These are phyloP conservation scores for Hyposoter didymator DNA, from an alignment of 2,888 invertebrate genomes.

Conservation along the genomic window DNA sequence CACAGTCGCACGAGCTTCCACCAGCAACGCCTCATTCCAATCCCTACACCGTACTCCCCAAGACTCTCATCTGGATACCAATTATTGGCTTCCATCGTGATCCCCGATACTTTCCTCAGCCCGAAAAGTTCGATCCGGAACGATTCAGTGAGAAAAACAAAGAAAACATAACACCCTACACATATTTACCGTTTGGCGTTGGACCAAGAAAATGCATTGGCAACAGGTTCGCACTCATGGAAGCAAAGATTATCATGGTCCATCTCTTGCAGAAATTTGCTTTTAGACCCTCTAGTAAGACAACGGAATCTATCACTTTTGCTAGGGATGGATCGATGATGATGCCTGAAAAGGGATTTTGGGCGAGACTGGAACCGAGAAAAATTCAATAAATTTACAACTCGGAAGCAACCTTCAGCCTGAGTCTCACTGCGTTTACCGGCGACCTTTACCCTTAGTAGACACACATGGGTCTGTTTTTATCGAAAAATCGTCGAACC, in stretches of 20 bases:
- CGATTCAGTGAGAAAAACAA: conserved; percentile 68
- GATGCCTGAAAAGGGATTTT: conserved; percentile 60
- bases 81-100: conserved; percentile 73
- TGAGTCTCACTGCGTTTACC: no score
- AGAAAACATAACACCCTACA: conserved; percentile 69
- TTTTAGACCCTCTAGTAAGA: conserved; percentile 79
- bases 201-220: conserved; percentile 73
- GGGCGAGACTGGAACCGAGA: conserved; percentile 60
- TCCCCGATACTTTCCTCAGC: conserved; percentile 70
- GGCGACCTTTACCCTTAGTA: no score
- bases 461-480: no score
- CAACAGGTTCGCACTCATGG: conserved; percentile 67
- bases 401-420: no score
- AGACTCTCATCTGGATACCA: conserved; percentile 65
- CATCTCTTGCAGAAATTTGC: conserved; percentile 62
- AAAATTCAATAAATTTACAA: not conserved
- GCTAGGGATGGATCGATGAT: conserved; percentile 45
- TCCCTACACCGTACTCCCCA: conserved; percentile 63
- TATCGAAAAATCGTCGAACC: no score
- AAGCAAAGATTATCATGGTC: conserved; percentile 62
- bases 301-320: conserved; percentile 79
- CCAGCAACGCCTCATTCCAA: conserved; percentile 66
- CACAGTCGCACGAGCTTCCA: conserved; percentile 84
- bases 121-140: conserved; percentile 70
- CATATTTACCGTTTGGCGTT: conserved; percentile 76